A percentile compares a stretch with the other conserved stretches of the same genome.
Conservation (phyloP, 2,797 vertebrate genomes). For the Thamnophis elegans region DNA sequence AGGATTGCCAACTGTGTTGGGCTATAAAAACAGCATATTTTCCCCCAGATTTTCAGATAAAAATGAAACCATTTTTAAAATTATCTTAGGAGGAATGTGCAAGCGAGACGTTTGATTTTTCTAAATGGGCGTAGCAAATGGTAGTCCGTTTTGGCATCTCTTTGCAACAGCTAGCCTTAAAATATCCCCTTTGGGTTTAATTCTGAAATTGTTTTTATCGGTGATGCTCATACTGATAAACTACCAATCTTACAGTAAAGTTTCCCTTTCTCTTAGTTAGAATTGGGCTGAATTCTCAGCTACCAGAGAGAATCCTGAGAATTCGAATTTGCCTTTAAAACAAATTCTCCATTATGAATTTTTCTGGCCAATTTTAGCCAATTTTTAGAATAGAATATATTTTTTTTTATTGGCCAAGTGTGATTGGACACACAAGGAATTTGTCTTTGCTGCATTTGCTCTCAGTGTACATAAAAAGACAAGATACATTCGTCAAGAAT, state of each 20-base stretch:
- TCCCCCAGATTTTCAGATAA: constrained; percentile 38
- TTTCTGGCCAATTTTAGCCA: neutral
- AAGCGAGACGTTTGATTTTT: constrained; percentile 23
- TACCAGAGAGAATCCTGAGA: neutral
- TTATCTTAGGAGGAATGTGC: neutral
- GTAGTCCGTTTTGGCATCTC: neutral
- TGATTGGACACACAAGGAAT: no score
- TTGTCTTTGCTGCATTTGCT: no score
- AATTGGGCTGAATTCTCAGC: neutral
- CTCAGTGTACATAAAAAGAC: no score
- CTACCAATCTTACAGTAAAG: neutral
- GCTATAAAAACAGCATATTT: constrained; percentile 50
- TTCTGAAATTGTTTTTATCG: neutral
- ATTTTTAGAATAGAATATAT: no score
- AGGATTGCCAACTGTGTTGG: constrained; percentile 53
- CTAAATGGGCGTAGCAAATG: neutral
- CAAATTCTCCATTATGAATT: neutral
- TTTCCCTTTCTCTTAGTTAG: neutral
- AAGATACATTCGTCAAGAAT: no score
- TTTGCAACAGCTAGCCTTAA: neutral
- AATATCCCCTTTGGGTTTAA: neutral
- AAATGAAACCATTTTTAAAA: constrained; percentile 24
- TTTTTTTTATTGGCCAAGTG: no score
- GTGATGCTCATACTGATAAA: neutral
- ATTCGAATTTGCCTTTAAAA: neutral